A percentile compares a stretch with the other conserved stretches of the same genome.
Conservation (phyloP, 2,888 invertebrate species). For the Syrista parreyssii region DNA sequence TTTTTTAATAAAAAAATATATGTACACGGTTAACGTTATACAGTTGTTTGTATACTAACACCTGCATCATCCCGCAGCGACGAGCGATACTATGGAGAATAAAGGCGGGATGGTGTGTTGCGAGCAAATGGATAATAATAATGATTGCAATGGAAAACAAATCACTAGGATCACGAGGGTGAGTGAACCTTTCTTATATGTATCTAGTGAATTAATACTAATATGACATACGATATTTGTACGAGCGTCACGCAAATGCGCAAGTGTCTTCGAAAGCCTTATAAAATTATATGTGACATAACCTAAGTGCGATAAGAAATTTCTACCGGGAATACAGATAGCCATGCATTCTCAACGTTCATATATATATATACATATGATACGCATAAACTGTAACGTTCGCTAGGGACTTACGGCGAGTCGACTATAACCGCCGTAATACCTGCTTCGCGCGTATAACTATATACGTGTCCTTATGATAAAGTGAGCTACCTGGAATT, state of each 20-base stretch:
- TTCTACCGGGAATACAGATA: not conserved
- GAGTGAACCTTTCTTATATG: not conserved
- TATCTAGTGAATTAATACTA: not conserved
- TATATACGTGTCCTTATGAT: not conserved
- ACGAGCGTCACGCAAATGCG: not conserved
- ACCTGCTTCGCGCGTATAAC: too few species aligned
- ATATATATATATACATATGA: not conserved
- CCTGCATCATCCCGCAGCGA: not conserved
- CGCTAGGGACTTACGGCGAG: not conserved
- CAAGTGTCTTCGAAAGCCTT: not conserved
- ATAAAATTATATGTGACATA: not conserved
- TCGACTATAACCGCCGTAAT: not conserved
- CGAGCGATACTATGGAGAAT: not conserved
- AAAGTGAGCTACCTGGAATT: not conserved
- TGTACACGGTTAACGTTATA: not conserved
- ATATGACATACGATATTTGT: not conserved
- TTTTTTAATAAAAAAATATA: not conserved
- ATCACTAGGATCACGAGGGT: not conserved
- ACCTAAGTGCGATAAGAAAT: not conserved
- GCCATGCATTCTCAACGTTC: not conserved
- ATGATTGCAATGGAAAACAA: not conserved
- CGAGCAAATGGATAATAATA: not conserved
- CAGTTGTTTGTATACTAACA: not conserved
- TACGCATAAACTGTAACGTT: not conserved
- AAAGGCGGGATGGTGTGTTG: not conserved